These are phyloP conservation scores for Sipha maydis DNA, from an alignment of 2,888 invertebrate species.

Conservation along the genomic window DNA sequence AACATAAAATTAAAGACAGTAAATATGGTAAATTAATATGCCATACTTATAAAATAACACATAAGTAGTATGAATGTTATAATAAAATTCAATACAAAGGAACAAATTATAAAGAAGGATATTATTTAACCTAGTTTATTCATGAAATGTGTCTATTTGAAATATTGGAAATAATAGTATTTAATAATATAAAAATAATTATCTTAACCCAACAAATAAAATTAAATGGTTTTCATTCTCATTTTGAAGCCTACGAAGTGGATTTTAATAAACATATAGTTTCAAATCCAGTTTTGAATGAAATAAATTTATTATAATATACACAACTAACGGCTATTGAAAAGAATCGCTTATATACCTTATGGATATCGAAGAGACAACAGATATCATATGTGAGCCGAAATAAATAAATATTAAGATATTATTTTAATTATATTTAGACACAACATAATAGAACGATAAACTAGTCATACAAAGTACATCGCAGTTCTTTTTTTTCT, in stretches of 20 bases:
- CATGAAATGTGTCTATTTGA: slow-evolving; percentile 15
- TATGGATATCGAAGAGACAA: too few species aligned
- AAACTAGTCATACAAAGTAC: too few species aligned
- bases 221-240: slow-evolving; percentile 22
- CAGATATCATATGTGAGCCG: too few species aligned
- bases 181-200: slow-evolving; percentile 10
- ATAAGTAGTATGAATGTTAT: slow-evolving; percentile 2
- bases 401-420: too few species aligned
- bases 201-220: background rate
- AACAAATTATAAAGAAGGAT: background rate
- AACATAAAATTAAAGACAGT: too few species aligned
- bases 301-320: too few species aligned
- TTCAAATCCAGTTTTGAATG: background rate
- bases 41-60: background rate
- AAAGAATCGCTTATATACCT: too few species aligned
- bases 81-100: slow-evolving; percentile 15
- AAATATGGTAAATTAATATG: slow-evolving; percentile 6
- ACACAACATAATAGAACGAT: too few species aligned
- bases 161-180: slow-evolving; percentile 15
- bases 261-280: background rate
- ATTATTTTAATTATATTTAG: too few species aligned
- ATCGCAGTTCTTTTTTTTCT: too few species aligned
- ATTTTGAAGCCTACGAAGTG: slow-evolving; percentile 16
- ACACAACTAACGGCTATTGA: too few species aligned
- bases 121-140: slow-evolving; percentile 2